These are phyloP conservation scores for Karalla daura DNA, from an alignment of 2,797 vertebrate species.

Conservation along the genomic window DNA sequence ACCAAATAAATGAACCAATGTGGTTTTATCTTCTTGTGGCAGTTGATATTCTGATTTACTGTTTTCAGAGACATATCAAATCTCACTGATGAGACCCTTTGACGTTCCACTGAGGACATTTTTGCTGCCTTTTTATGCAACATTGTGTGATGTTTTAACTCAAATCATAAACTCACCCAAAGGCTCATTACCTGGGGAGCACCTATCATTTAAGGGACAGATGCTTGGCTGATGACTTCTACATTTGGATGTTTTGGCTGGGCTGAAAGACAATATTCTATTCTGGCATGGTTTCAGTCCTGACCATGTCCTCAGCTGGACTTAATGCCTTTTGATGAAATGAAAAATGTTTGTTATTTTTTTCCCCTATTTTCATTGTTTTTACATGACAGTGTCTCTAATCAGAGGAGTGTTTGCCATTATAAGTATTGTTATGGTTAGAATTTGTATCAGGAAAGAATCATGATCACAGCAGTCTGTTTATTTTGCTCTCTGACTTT, in stretches of 20 bases:
- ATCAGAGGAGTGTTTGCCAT: constrained; percentile 64
- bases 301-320: constrained; percentile 58
- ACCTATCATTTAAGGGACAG: constrained; percentile 59
- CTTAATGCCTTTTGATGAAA: constrained; percentile 60
- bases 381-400: constrained; percentile 63
- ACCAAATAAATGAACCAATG: constrained; percentile 55
- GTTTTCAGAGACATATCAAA: constrained; percentile 64
- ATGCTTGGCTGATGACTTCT: constrained; percentile 58
- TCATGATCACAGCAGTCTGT: constrained; percentile 63
- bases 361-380: constrained; percentile 47
- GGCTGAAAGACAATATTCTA: constrained; percentile 42
- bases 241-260: constrained; percentile 63
- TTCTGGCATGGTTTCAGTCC: constrained; percentile 21
- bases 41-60: constrained; percentile 48
- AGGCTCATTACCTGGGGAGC: constrained; percentile 63
- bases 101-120: constrained; percentile 50
- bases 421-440: constrained; percentile 66
- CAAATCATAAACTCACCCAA: constrained; percentile 66
- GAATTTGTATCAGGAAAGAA: constrained; percentile 61
- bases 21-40: constrained; percentile 56
- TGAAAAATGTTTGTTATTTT: constrained; percentile 36
- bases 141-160: constrained; percentile 67
- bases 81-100: constrained; percentile 60
- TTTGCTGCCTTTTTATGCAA: constrained; percentile 67
- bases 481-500: constrained; percentile 61